Evolutionary conservation across 1,140 invertebrate genomes (phyloP), one percentile per base, ranked within the genome.

Genomic region (Aethina tumida): DNA sequence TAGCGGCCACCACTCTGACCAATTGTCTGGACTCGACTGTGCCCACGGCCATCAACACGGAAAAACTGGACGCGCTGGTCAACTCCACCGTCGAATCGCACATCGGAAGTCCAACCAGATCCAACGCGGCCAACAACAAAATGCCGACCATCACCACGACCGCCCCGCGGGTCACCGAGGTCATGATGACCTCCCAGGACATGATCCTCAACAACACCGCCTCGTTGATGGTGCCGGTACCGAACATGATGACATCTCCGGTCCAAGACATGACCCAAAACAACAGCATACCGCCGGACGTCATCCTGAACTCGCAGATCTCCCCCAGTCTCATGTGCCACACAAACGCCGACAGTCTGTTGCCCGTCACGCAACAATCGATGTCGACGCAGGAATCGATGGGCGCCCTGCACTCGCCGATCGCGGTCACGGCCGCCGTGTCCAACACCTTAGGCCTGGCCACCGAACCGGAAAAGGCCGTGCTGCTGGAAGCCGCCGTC

Each of bases 391-490:
- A 7, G 60, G 66, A 28, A 63, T 64, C 37, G 0, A 16, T 39
- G 9, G 57, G 58, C 12, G 56, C 61, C 5, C 16, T 68, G 21
- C 31, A 45, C 33, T 50, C 45, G 9, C 39, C 47, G 6, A 41
- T 36, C 13, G 18, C 33, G 10, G 22, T 32, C 4, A 8, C 36
- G 13, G n/a, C n/a, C n/a, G n/a, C n/a, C n/a, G n/a, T n/a, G n/a
- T 6, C 5, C 20, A 35, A 21, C 31, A 2, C 17, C n/a, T n/a
- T n/a, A n/a, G n/a, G n/a, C n/a, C 68, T 77, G 26, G 65, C 76
- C 1, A 69, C 73, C 0, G 74, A 77, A n/a, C 69, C 73, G 10
- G 74, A 77, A 35, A 77, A 76, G 53, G 75, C 69, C 24, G 74
- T 79, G 63, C 69, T 77, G 35, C 58, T 78, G 14, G 74, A 74